A percentile compares a stretch with the other conserved stretches of the same genome.
phyloP scores from a whole-genome alignment of 2,113 vertebrate species.

The Bothrops jararaca region DNA sequence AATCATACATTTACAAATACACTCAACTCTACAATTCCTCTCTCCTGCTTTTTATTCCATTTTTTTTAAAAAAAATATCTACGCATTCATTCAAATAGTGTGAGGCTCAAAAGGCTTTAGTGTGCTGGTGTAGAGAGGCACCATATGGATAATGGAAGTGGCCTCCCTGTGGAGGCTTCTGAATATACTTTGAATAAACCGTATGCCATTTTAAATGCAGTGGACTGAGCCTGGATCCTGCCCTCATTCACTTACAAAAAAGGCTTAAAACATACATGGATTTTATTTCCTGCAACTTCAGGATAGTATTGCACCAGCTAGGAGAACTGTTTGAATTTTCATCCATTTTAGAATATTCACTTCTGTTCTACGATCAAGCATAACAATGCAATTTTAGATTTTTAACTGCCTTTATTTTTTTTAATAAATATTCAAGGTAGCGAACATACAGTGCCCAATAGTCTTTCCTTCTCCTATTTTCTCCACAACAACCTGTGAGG shows the following conservation, averaged over 20 bases:
- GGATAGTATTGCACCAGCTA: neutral
- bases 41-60: neutral
- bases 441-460: neutral
- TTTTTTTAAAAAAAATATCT: neutral
- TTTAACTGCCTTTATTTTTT: neutral
- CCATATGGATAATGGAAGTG: neutral
- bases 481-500: neutral
- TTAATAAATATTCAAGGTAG: neutral
- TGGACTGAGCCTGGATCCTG: neutral
- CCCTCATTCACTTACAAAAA: neutral
- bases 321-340: neutral
- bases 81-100: neutral
- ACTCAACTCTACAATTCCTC: neutral
- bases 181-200: slow-evolving; percentile 19
- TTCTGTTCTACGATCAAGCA: neutral
- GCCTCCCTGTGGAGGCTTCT: neutral
- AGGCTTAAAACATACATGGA: neutral
- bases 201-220: neutral
- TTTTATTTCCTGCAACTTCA: neutral
- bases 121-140: neutral
- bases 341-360: neutral
- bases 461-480: neutral
- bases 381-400: neutral
- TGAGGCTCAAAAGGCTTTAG: slow-evolving; percentile 1
- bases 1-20: neutral